phyloP scores from a whole-genome alignment of 2,113 vertebrate species.

The Pedionomus torquatus region DNA sequence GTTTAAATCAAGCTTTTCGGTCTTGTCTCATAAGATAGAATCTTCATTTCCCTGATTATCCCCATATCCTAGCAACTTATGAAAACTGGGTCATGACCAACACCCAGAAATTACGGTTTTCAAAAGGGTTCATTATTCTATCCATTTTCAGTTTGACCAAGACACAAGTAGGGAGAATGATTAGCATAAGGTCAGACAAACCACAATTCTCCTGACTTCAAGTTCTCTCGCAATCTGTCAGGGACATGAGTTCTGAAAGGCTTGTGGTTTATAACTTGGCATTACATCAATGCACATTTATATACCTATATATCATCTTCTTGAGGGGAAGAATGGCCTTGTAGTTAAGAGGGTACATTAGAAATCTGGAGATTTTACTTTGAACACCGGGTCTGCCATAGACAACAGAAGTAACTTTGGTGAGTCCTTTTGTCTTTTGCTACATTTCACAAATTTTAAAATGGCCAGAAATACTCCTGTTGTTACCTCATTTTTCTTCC shows the following conservation, averaged over 20 bases:
- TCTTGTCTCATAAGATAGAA: conserved; percentile 33
- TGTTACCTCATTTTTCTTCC: neutral
- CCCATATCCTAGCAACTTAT: conserved; percentile 41
- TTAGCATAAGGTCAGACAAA: conserved; percentile 60
- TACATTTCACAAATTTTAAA: neutral
- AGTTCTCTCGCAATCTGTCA: conserved; percentile 60
- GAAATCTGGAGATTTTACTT: neutral
- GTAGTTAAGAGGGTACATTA: neutral
- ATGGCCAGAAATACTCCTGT: neutral
- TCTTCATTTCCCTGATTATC: conserved; percentile 37
- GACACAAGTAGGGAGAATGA: conserved; percentile 47
- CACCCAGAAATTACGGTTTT: conserved; percentile 28
- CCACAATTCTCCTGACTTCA: conserved; percentile 48
- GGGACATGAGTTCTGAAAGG: conserved; percentile 60
- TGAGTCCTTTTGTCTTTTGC: neutral
- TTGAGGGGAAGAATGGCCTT: neutral
- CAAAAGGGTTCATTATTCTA: conserved; percentile 30
- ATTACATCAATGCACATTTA: conserved; percentile 67
- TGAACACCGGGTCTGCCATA: neutral
- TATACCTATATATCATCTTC: conserved; percentile 64
- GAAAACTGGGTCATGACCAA: conserved; percentile 37
- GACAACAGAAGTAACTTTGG: neutral
- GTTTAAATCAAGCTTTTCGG: conserved; percentile 36
- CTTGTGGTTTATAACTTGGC: conserved; percentile 65
- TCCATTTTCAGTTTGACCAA: conserved; percentile 44